phyloP scores from a whole-genome alignment of 1,140 invertebrate genomes.

The Ooceraea biroi region DNA sequence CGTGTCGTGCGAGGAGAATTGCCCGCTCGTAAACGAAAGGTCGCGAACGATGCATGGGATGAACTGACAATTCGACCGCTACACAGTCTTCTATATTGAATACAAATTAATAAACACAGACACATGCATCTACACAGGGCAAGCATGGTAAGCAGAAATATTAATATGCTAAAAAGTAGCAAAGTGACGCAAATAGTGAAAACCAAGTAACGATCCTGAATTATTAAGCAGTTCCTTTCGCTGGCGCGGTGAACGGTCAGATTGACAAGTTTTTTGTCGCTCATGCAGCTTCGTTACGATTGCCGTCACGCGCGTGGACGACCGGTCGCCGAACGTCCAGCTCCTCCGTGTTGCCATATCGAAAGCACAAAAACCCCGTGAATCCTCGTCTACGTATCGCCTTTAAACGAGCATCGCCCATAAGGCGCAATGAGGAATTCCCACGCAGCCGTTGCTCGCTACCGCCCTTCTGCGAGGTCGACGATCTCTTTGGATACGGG shows the following conservation, averaged over 20 bases:
- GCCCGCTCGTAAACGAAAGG: not conserved
- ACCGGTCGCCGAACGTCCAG: not conserved
- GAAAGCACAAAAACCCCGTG: constrained; percentile 45
- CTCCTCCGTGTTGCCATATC: not conserved
- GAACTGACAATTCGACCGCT: not conserved
- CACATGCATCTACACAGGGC: too few species aligned
- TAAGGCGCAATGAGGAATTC: constrained; percentile 74
- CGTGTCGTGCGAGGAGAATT: not conserved
- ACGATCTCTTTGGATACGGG: constrained; percentile 73
- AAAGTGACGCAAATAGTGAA: too few species aligned
- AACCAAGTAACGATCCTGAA: too few species aligned
- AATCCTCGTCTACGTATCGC: constrained; percentile 47
- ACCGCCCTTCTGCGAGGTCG: constrained; percentile 74
- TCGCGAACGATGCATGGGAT: not conserved
- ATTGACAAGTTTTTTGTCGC: not conserved
- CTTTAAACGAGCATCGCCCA: constrained; percentile 57
- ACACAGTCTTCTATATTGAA: too few species aligned
- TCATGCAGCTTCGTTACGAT: not conserved
- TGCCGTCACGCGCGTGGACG: constrained; percentile 17
- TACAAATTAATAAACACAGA: too few species aligned
- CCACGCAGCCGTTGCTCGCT: constrained; percentile 77
- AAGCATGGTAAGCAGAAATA: too few species aligned
- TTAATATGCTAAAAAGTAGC: too few species aligned
- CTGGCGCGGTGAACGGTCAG: too few species aligned
- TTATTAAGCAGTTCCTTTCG: too few species aligned